Evolutionary conservation across 2,797 vertebrate species (phyloP).

Genomic region (Sebastes hubbsi): DNA sequence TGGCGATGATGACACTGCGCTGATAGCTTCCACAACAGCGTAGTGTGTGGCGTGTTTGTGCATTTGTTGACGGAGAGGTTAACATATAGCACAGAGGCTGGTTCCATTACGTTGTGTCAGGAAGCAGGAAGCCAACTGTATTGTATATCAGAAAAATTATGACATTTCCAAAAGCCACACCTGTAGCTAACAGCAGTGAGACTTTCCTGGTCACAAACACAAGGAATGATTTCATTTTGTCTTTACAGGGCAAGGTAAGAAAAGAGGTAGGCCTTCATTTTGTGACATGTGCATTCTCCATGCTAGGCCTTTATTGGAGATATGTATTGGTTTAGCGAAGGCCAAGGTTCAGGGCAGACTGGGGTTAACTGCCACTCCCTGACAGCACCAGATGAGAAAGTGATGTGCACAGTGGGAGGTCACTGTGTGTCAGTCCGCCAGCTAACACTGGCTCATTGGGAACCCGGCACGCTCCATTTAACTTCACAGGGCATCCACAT

Average conservation of each 20-base stretch:
- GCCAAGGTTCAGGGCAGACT: constrained; percentile 67
- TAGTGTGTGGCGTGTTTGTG: constrained; percentile 41
- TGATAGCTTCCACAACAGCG: constrained; percentile 46
- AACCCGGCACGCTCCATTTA: constrained; percentile 73
- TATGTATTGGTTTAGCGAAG: constrained; percentile 65
- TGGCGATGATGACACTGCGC: constrained; percentile 55
- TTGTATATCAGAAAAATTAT: neutral
- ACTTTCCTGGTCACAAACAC: constrained; percentile 36
- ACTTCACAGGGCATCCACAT: constrained; percentile 65
- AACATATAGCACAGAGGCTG: constrained; percentile 13
- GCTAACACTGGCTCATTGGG: constrained; percentile 75
- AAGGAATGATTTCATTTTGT: constrained; percentile 16
- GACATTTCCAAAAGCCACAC: constrained; percentile 3
- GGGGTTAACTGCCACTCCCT: constrained; percentile 70
- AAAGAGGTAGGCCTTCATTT: constrained; percentile 7
- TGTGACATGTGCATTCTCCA: constrained; percentile 28
- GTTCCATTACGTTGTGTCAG: constrained; percentile 31
- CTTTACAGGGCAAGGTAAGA: constrained; percentile 1
- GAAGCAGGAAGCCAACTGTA: constrained; percentile 12
- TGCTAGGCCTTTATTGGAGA: constrained; percentile 48
- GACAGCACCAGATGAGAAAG: constrained; percentile 73
- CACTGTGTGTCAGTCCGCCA: constrained; percentile 61
- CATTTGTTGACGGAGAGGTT: constrained; percentile 27
- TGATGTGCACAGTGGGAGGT: constrained; percentile 68
- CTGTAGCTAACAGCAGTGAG: neutral